Evolutionary conservation across 2,113 vertebrate genomes (phyloP).

Genomic region (Cnemophilus loriae): DNA sequence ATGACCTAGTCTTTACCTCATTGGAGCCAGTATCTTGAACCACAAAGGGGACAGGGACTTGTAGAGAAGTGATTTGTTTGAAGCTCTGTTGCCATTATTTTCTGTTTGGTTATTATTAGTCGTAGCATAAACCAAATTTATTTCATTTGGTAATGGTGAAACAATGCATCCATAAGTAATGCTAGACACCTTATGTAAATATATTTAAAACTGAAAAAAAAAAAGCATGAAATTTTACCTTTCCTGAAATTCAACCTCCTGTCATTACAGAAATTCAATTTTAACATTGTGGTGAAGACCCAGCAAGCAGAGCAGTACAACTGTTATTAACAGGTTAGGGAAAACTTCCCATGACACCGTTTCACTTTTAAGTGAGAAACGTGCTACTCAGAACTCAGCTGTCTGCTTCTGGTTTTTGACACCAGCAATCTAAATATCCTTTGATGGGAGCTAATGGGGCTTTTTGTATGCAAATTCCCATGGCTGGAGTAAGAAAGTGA

Average conservation of each 20-base stretch:
- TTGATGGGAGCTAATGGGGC: not conserved
- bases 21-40: not conserved
- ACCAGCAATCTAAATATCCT: not conserved
- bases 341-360: not conserved
- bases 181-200: not conserved
- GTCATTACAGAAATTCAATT: not conserved
- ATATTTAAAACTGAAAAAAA: not conserved
- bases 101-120: not conserved
- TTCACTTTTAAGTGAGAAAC: not conserved
- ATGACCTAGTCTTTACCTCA: not conserved
- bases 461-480: not conserved
- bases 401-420: not conserved
- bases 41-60: not conserved
- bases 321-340: not conserved
- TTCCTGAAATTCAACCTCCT: not conserved
- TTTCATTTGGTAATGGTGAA: not conserved
- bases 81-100: not conserved
- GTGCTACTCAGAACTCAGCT: not conserved
- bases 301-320: not conserved
- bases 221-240: not conserved
- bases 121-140: not conserved
- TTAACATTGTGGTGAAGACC: not conserved
- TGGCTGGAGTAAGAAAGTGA: not conserved
- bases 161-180: not conserved
- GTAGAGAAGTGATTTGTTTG: not conserved